Conservation (phyloP, 2,888 invertebrate genomes). For the Cyclophora punctaria region DNA sequence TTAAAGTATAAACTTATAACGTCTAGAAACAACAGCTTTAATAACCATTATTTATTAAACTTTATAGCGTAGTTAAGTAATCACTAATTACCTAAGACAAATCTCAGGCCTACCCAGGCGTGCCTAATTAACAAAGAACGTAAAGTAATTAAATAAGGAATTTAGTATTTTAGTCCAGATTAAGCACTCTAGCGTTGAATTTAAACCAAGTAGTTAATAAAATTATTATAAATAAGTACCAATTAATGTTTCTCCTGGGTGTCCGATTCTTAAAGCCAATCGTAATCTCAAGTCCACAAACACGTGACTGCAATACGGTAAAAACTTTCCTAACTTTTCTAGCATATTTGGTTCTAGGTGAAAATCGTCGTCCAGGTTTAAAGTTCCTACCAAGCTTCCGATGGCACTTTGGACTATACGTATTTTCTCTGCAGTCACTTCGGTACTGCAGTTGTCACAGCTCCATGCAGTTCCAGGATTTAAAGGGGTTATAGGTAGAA, state of each 20-base stretch:
- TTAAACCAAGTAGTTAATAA: no score
- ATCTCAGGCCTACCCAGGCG: no score
- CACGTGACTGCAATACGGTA: conserved; percentile 54
- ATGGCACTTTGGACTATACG: conserved; percentile 58
- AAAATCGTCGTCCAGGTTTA: conserved; percentile 60
- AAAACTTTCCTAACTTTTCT: conserved; percentile 44
- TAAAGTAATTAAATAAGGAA: no score
- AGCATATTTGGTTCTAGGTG: conserved; percentile 51
- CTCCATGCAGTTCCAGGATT: conserved; percentile 65
- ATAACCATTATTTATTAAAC: no score
- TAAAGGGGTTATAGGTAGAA: conserved; percentile 71
- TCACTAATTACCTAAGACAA: no score
- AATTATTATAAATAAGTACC: conserved; percentile 36
- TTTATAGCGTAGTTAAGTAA: no score
- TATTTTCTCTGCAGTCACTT: conserved; percentile 56
- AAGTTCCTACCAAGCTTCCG: conserved; percentile 69
- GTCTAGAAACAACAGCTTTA: no score
- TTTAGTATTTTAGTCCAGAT: no score
- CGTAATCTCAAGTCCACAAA: conserved; percentile 53
- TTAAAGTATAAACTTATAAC: no score
- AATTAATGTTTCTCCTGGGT: conserved; percentile 36
- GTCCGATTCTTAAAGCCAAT: conserved; percentile 47
- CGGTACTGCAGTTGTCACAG: conserved; percentile 69
- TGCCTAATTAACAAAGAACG: no score
- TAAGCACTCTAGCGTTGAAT: no score